Evolutionary conservation across 2,888 invertebrate genomes (phyloP).

Genomic region (Anorthoa munda): DNA sequence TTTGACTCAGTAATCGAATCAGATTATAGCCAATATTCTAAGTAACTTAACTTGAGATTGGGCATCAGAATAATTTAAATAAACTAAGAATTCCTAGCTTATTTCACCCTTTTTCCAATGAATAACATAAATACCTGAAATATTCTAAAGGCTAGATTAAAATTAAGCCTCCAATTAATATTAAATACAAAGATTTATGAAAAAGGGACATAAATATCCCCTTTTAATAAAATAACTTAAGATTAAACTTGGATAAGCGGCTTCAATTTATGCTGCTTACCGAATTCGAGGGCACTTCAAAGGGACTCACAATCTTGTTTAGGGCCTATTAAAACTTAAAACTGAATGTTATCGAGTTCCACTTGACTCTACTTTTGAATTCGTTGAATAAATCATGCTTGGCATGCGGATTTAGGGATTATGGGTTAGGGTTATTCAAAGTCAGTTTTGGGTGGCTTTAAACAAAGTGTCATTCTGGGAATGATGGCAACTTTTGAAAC

Average conservation of each 20-base stretch:
- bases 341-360: conserved; percentile 28
- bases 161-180: conserved; percentile 10
- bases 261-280: conserved; percentile 24
- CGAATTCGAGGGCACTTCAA: conserved; percentile 28
- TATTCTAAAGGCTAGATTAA: background rate
- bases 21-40: too few species aligned
- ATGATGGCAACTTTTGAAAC: too few species aligned
- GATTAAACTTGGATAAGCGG: conserved; percentile 33
- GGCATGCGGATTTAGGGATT: conserved; percentile 5
- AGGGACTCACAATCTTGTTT: conserved; percentile 39
- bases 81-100: background rate
- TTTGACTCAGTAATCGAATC: too few species aligned
- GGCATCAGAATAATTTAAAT: too few species aligned
- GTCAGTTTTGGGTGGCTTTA: too few species aligned
- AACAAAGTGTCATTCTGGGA: too few species aligned
- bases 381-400: conserved; percentile 33
- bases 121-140: background rate
- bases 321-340: conserved; percentile 54
- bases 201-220: background rate
- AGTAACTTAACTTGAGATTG: too few species aligned
- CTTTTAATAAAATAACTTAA: conserved; percentile 31
- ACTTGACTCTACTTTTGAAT: conserved; percentile 32
- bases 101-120: background rate
- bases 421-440: too few species aligned
- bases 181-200: conserved; percentile 6